A percentile compares a stretch with the other conserved stretches of the same genome.
Conservation (phyloP, 2,888 invertebrate genomes). For the Rhingia campestris region DNA sequence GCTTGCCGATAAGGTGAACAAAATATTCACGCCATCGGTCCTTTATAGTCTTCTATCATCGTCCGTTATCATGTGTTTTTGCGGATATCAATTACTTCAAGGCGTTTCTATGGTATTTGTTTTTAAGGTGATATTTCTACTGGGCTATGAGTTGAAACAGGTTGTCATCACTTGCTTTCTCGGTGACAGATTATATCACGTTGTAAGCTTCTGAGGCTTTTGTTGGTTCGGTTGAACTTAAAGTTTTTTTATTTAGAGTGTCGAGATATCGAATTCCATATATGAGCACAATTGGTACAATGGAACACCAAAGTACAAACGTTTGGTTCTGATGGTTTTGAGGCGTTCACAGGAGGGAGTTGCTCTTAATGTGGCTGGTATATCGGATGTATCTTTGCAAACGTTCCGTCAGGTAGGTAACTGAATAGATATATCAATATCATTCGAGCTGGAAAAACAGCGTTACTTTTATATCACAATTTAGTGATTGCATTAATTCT, state of each 20-base stretch:
- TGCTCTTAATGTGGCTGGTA: conserved; percentile 62
- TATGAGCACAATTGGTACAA: conserved; percentile 74
- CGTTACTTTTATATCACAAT: neutral
- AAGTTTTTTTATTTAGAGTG: conserved; percentile 38
- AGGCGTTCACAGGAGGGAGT: conserved; percentile 53
- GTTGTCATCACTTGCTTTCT: conserved; percentile 73
- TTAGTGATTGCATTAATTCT: neutral
- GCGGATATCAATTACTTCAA: conserved; percentile 69
- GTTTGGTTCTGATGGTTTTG: conserved; percentile 59
- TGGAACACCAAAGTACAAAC: conserved; percentile 65
- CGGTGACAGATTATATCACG: conserved; percentile 70
- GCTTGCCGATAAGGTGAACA: conserved; percentile 67
- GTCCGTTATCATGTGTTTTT: conserved; percentile 73
- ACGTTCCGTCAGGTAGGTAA: conserved; percentile 62
- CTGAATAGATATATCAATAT: neutral
- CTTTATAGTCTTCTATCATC: conserved; percentile 72
- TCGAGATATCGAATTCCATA: conserved; percentile 52
- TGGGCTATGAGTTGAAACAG: conserved; percentile 74
- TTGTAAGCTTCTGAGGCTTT: conserved; percentile 41
- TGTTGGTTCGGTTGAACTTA: neutral
- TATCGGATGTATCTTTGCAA: conserved; percentile 65
- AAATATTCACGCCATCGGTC: conserved; percentile 69
- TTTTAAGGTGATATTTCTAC: conserved; percentile 44
- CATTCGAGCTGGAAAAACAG: neutral
- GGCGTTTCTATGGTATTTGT: conserved; percentile 49